Percentiles rank a stretch among this genome's conserved stretches.
Conservation (phyloP, 2,797 vertebrate species). For the Cirrhinus molitorella region DNA sequence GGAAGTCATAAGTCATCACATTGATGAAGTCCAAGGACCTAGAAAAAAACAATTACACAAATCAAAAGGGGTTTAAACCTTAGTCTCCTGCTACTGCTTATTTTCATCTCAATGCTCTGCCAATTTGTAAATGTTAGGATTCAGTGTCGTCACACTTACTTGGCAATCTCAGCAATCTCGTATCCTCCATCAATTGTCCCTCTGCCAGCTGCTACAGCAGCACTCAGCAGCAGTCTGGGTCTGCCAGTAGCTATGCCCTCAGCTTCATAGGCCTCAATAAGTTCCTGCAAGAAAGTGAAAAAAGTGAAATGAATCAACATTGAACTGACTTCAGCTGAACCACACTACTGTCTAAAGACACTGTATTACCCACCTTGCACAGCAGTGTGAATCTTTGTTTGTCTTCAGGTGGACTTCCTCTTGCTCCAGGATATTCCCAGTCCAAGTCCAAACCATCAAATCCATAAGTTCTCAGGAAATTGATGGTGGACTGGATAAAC, state of each 20-base stretch:
- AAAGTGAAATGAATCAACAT: neutral
- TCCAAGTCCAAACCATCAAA: conserved; percentile 83
- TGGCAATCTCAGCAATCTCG: conserved; percentile 71
- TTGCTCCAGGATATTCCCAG: conserved; percentile 76
- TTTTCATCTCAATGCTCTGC: neutral
- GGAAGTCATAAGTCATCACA: conserved; percentile 79
- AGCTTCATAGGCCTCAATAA: conserved; percentile 66
- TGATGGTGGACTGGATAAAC: conserved; percentile 76
- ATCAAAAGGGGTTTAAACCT: neutral
- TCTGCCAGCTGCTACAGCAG: conserved; percentile 65
- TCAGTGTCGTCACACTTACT: conserved; percentile 65
- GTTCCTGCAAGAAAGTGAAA: conserved; percentile 69
- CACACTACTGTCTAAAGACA: too few species aligned
- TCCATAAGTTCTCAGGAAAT: conserved; percentile 73
- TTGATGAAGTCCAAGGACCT: conserved; percentile 80
- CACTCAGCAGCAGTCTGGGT: conserved; percentile 69
- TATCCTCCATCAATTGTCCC: conserved; percentile 65
- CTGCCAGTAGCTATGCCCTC: conserved; percentile 62
- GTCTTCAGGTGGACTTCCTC: conserved; percentile 70
- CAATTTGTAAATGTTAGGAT: neutral
- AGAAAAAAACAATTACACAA: conserved; percentile 29
- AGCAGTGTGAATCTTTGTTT: conserved; percentile 74
- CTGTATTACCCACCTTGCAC: conserved; percentile 72
- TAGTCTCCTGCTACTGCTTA: too few species aligned
- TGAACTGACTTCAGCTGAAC: neutral